These are phyloP conservation scores for Chaenogobius annularis DNA, from an alignment of 2,113 vertebrate species.

Conservation along the genomic window DNA sequence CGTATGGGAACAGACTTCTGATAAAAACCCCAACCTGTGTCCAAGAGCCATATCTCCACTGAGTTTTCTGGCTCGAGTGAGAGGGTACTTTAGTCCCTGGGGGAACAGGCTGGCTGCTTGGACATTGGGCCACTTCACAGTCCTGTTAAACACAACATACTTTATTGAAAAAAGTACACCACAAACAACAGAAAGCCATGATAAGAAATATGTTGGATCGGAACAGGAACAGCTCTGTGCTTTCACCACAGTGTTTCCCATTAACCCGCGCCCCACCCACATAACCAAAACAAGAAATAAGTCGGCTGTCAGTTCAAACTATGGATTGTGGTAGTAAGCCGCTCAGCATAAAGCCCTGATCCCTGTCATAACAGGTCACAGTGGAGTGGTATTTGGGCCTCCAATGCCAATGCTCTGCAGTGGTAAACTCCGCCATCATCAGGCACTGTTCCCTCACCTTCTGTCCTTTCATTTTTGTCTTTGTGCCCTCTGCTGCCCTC, in stretches of 20 bases:
- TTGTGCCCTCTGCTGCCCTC: conserved; percentile 61
- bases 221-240: conserved; percentile 36
- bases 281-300: conserved; percentile 67
- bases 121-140: conserved; percentile 89
- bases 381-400: conserved; percentile 75
- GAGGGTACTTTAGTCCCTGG: conserved; percentile 79
- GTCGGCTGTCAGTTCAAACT: conserved; percentile 70
- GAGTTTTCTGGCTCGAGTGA: conserved; percentile 82
- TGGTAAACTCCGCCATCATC: conserved; percentile 67
- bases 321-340: conserved; percentile 75
- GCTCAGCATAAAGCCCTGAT: conserved; percentile 75
- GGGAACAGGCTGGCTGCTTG: conserved; percentile 76
- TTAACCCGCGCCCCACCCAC: conserved; percentile 48
- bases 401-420: conserved; percentile 73
- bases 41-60: conserved; percentile 99
- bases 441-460: conserved; percentile 62
- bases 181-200: conserved; percentile 39
- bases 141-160: conserved; percentile 78
- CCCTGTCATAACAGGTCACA: conserved; percentile 78
- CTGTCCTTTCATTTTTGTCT: conserved; percentile 45
- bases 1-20: neutral
- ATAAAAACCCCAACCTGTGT: conserved; percentile 82
- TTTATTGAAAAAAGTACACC: neutral
- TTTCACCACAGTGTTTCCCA: conserved; percentile 59
- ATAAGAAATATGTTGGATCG: conserved; percentile 41